phyloP scores from a whole-genome alignment of 2,797 vertebrate genomes.

The Smutsia gigantea region DNA sequence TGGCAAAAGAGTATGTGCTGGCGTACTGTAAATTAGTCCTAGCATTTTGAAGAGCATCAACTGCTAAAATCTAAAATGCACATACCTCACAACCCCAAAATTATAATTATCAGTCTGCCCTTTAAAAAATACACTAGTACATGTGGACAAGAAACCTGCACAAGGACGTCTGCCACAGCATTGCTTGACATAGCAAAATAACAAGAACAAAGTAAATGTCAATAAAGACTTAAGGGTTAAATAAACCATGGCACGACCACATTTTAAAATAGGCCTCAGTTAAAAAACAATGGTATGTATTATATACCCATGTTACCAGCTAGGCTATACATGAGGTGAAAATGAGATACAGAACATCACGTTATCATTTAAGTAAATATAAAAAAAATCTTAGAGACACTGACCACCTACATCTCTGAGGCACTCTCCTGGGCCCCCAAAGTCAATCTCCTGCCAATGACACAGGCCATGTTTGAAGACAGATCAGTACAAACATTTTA shows the following conservation, averaged over 20 bases:
- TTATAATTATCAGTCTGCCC: neutral
- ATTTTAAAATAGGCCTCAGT: neutral
- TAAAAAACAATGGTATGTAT: neutral
- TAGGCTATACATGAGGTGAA: neutral
- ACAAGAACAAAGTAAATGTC: neutral
- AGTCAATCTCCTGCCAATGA: neutral
- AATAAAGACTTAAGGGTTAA: neutral
- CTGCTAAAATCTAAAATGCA: slow-evolving; percentile 33
- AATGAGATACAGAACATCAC: neutral
- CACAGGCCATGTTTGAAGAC: neutral
- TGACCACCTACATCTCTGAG: neutral
- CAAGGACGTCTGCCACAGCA: neutral
- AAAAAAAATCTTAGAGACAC: neutral
- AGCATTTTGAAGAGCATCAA: no score
- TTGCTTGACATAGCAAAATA: slow-evolving; percentile 39
- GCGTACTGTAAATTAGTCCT: no score
- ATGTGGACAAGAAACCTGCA: neutral
- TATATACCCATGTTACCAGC: neutral
- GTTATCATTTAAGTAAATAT: neutral
- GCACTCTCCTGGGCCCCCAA: neutral
- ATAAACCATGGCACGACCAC: neutral
- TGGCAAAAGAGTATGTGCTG: neutral
- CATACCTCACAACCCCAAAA: neutral
- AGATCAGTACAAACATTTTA: neutral
- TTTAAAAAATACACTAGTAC: neutral